Evolutionary conservation across 2,797 vertebrate species (phyloP), one percentile per base, ranked within the genome.

Genomic region (Odontamblyopus lacepedii): DNA sequence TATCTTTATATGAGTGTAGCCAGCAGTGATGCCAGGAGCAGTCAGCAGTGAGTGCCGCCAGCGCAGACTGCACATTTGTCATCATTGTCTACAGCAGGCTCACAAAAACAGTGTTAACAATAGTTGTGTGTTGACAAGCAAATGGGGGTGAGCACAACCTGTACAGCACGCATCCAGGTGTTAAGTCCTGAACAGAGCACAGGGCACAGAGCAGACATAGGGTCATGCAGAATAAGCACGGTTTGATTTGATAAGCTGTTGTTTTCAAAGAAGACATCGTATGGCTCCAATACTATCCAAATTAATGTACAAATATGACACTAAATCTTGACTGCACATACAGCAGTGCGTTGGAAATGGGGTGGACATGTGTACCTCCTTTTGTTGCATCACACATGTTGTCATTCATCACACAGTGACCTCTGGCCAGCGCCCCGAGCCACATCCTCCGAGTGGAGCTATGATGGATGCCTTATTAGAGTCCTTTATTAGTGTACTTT

Each of bases 401-500:
- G 76, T 83, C 84, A 89, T 90, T 89, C 83, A 92, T 93, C 90
- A 93, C 84, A 81, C n/a, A 6, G 70, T 89, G 92, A 93, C 92
- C 93, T 92, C 91, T 91, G 92, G 87, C 90, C 85, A 23, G 72
- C 85, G 91, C 90, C 91, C 93, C 89, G 80, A 89, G 83, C 85
- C 83, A 86, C 88, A 85, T 79, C 86, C 86, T 83, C 67, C 78
- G 86, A 90, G 85, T 87, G 75, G 74, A 84, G 85, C 86, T 82
- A 91, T 95, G 94, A 95, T 95, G 93, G 91, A 95, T 95, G 93
- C 91, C 89, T 92, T 92, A 92, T 93, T 93, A 93, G 89, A 92
- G 91, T 89, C 92, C 91, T 94, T 93, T 94, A 94, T 94, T 94
- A 94, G 94, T 93, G 91, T 93, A 93, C 91, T 94, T 95, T 94